phyloP scores from a whole-genome alignment of 2,888 invertebrate species.

The Drosophila recens region DNA sequence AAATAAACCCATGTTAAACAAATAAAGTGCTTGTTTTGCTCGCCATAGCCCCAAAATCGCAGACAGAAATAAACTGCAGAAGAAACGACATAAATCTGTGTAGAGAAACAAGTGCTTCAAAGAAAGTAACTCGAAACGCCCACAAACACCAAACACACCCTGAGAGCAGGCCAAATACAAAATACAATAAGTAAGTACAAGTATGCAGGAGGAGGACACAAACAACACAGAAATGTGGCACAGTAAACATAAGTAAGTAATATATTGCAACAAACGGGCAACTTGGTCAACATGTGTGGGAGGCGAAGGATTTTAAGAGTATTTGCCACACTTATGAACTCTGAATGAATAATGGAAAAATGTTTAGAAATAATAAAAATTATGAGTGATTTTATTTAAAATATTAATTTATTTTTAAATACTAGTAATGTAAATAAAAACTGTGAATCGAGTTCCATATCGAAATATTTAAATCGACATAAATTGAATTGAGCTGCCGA shows the following conservation, averaged over 20 bases:
- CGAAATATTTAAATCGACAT: too few relatives aligned
- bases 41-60: constrained; percentile 25
- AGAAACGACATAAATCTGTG: constrained; percentile 69
- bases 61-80: constrained; percentile 55
- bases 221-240: constrained; percentile 46
- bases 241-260: constrained; percentile 64
- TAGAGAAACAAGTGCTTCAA: constrained; percentile 60
- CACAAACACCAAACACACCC: constrained; percentile 33
- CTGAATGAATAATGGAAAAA: background rate
- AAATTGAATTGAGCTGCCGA: too few relatives aligned
- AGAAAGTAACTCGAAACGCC: constrained; percentile 64
- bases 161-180: constrained; percentile 27
- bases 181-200: constrained; percentile 20
- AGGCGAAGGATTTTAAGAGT: constrained; percentile 1
- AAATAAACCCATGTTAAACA: constrained; percentile 66
- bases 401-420: background rate
- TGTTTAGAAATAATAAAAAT: background rate
- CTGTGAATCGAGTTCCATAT: too few relatives aligned
- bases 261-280: constrained; percentile 49
- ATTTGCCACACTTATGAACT: background rate
- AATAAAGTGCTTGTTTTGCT: constrained; percentile 65
- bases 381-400: background rate
- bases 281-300: constrained; percentile 45
- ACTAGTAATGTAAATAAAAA: too few relatives aligned
- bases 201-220: constrained; percentile 1